A percentile compares a stretch with the other conserved stretches of the same genome.
Conservation (phyloP, 1,140 invertebrate species). For the Lutraria rhynchaena region DNA sequence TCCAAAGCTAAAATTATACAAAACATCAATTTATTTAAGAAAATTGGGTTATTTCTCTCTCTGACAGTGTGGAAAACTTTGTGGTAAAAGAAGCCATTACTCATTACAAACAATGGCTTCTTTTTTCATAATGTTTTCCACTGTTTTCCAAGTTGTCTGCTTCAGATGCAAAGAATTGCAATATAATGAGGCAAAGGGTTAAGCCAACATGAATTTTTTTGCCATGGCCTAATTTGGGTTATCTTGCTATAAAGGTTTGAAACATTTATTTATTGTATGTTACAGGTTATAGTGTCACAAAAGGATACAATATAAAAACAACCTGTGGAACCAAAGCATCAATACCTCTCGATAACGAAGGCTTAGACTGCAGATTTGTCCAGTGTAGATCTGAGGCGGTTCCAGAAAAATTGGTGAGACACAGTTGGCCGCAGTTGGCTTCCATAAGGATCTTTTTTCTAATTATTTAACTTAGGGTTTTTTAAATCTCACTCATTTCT, state of each 20-base stretch:
- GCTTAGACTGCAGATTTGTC: conserved; percentile 34
- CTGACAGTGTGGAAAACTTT: too few species aligned
- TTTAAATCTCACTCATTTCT: not conserved
- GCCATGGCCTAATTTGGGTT: conserved; percentile 58
- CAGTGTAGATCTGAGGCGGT: conserved; percentile 7
- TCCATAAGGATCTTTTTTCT: not conserved
- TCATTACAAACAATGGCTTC: not conserved
- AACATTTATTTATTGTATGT: not conserved
- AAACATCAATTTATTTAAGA: too few species aligned
- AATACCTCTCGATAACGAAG: conserved; percentile 61
- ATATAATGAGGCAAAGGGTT: not conserved
- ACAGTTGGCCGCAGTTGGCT: not conserved
- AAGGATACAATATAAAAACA: conserved; percentile 71
- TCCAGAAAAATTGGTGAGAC: not conserved
- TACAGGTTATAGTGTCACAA: conserved; percentile 46
- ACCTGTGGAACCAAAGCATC: conserved; percentile 78
- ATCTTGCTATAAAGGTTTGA: conserved; percentile 12
- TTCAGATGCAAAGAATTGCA: too few species aligned
- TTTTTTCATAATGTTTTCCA: too few species aligned
- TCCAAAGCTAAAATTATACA: not conserved
- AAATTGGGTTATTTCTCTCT: too few species aligned
- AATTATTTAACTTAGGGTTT: not conserved
- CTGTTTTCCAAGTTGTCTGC: too few species aligned
- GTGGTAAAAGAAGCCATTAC: not conserved
- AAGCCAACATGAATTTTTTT: not conserved